Base-by-base conservation (phyloP, 2,888 invertebrate genomes). In the Epirrhoe alternata region DNA sequence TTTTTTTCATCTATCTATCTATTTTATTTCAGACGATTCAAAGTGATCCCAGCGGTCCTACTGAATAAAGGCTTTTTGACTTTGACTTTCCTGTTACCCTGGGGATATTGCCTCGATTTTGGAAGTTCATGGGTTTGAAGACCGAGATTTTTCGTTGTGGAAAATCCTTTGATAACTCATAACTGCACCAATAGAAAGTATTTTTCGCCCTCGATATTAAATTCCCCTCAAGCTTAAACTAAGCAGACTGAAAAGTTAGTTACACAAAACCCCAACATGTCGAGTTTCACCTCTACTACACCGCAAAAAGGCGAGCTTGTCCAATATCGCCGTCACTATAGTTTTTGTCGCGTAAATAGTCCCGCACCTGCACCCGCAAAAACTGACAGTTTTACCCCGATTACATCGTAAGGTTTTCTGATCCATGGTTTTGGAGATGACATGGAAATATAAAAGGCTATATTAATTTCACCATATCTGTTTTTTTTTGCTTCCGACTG, bases 251-350 rank as follows among this genome's bases (percentile, higher is more conserved):
- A 56, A 56, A 30, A 45, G 42, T 45, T 56, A 14, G 54, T 54
- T 35, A 7, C 47, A 33, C 35, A 58, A 52, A 58, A 45, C 42
- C 33, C 50, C 47, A 38, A 56, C 42, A 54, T 62, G 53, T 58
- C 35, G 45, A 42, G 51, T 33, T 47, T 16, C 54, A 57, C 55
- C 58, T n/a, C n/a, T n/a, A n/a, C n/a, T 52, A 31, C 30, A 56
- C 49, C 42, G 42, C 67, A 64, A 69, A 69, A 66, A 70, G 24
- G n/a, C 55, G 38, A 63, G 61, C 64, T 61, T 69, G 71, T 71
- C 58, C 63, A 66, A 69, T 68, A 68, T 65, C 70, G 49, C 57
- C 35, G 59, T 61, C 64, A 56, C 42, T 49, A 55, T 68, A 61
- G 69, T 68, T 71, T 71, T 71, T 73, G 64, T 53, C 42, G 5